Base-by-base conservation (phyloP, 2,797 vertebrate genomes). In the Hafferia zeledoni region DNA sequence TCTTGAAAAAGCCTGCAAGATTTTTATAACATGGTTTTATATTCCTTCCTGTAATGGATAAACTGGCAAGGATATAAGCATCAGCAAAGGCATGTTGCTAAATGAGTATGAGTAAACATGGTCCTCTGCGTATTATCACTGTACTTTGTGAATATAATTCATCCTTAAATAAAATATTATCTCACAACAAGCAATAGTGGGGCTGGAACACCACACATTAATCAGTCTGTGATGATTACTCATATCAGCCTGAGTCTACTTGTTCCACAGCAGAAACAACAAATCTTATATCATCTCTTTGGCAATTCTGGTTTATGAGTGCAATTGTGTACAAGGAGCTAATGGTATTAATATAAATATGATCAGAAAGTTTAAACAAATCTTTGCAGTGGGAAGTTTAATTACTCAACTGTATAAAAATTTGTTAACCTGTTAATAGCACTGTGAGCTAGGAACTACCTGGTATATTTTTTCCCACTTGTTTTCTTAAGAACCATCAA, bases 121-220 rank as follows among this genome's bases (percentile, higher is more conserved):
- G 13, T 93, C 18, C 74, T 91, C 27, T 79, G 31, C 44, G 25
- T 76, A 92, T 94, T 93, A 88, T 49, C 6, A 30, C 46, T 60
- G 53, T 16, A 75, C 16, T 83, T 60, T 78, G 11, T 74, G 63
- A 43, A 78, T 82, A 84, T 76, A 88, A 92, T 79, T 95, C 63
- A 87, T 81, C 9, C 4, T 89, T 85, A 76, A 87, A 56, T 96
- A 69, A 94, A 96, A 80, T 95, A 91, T 72, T 94, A 69, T 80
- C 64, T 91, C 52, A 49, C 49, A 89, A 16, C 17, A 83, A 94
- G 23, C 41, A 60, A 25, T 55, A 63, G 52, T 23, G 43, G 5
- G 28, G 9, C 46, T 95, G 86, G 50, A 60, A 55, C 6, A 56
- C 19, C 33, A 78, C 61, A 83, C 67, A 35, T 23, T 68, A 93